Evolutionary conservation across 2,888 invertebrate genomes (phyloP).

Genomic region (Cephus rjabovi): DNA sequence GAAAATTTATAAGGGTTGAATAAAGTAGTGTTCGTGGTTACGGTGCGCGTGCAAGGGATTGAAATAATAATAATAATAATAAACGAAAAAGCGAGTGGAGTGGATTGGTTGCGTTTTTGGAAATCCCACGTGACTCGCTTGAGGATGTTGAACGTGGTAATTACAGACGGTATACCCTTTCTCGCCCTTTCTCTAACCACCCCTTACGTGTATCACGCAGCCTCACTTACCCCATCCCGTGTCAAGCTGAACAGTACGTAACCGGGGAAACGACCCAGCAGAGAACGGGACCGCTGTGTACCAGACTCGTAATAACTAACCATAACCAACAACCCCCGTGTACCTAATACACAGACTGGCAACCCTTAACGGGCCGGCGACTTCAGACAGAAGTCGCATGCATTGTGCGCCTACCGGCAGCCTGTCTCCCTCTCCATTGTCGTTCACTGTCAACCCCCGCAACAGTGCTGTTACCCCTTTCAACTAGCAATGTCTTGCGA

Average conservation of each 20-base stretch:
- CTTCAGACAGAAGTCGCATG: not conserved
- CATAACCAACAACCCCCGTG: not conserved
- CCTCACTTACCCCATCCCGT: not conserved
- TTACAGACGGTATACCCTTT: not conserved
- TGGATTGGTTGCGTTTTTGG: not conserved
- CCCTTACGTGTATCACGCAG: not conserved
- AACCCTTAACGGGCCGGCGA: not conserved
- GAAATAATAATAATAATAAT: not conserved
- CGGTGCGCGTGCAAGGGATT: not conserved
- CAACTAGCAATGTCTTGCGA: not conserved
- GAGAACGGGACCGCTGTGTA: not conserved
- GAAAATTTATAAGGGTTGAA: not conserved
- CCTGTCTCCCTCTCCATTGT: not conserved
- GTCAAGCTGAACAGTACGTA: not conserved
- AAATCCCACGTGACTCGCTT: not conserved
- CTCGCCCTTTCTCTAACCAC: not conserved
- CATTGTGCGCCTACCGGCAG: not conserved
- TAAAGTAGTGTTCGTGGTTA: not conserved
- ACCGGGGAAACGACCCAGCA: not conserved
- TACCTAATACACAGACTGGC: not conserved
- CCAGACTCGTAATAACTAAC: not conserved
- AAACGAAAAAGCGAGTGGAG: not conserved
- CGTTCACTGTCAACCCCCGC: not conserved
- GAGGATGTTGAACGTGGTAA: not conserved
- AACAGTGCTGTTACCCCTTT: not conserved